Percentiles rank a stretch among this genome's conserved stretches.
Evolutionary conservation across 2,797 vertebrate genomes (phyloP).

Genomic region (Poecilia gillii): DNA sequence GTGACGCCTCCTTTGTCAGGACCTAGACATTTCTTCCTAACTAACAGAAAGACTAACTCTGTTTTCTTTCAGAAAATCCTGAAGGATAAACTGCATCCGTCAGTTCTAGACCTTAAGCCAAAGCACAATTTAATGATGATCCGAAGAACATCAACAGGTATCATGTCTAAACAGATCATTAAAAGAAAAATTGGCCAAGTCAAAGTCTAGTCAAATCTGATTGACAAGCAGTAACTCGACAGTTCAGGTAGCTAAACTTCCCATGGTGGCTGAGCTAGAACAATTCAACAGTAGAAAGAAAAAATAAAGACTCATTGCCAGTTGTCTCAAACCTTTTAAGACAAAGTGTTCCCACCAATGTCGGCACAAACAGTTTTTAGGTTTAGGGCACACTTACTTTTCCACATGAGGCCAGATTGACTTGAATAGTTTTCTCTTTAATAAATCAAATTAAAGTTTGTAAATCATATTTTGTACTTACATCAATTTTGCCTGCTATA

Average conservation of each 20-base stretch:
- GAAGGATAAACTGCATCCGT: neutral
- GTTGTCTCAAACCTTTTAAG: neutral
- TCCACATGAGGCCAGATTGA: neutral
- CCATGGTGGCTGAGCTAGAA: neutral
- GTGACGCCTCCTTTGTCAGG: neutral
- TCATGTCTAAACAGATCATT: neutral
- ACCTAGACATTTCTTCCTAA: neutral
- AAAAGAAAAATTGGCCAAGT: neutral
- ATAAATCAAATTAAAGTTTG: neutral
- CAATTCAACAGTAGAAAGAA: neutral
- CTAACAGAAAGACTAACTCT: neutral
- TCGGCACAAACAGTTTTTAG: neutral
- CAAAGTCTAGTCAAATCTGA: neutral
- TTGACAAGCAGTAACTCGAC: neutral
- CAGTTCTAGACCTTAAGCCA: neutral
- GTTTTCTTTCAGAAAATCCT: neutral
- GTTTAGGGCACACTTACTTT: neutral
- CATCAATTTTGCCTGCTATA: neutral
- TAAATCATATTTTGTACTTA: neutral
- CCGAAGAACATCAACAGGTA: neutral
- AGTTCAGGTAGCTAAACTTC: neutral
- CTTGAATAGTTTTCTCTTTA: neutral
- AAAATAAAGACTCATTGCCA: neutral
- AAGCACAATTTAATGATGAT: neutral
- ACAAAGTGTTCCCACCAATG: neutral